Conservation (phyloP, 2,113 vertebrate genomes). For the Psophia crepitans region DNA sequence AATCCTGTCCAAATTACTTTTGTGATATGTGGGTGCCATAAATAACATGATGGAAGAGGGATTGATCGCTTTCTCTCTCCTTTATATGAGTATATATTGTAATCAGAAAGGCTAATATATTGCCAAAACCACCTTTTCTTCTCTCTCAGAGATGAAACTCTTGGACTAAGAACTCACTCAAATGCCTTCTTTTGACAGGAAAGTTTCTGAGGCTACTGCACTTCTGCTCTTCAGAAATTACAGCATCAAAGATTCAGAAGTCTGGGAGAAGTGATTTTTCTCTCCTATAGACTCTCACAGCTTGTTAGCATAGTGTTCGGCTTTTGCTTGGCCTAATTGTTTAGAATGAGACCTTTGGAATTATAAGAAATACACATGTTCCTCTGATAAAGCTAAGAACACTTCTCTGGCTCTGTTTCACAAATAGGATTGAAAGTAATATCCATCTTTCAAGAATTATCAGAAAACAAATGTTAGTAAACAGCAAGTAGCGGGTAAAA, state of each 20-base stretch:
- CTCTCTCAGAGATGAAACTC: not conserved
- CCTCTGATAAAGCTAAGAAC: conserved; percentile 4
- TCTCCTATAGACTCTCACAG: not conserved
- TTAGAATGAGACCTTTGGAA: conserved; percentile 31
- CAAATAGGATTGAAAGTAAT: conserved; percentile 14
- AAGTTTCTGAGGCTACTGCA: not conserved
- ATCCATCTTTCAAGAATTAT: conserved; percentile 46
- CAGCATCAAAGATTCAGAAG: not conserved
- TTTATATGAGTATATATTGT: not conserved
- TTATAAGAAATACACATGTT: conserved; percentile 12
- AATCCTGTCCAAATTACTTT: conserved; percentile 9
- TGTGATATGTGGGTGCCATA: not conserved
- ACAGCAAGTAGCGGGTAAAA: not conserved
- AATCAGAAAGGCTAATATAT: not conserved
- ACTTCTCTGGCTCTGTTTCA: conserved; percentile 18
- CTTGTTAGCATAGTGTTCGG: not conserved
- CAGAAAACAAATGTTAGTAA: conserved; percentile 48
- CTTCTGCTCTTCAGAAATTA: not conserved
- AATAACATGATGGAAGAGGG: not conserved
- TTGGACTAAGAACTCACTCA: not conserved
- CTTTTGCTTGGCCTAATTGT: conserved; percentile 33
- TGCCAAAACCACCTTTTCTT: not conserved
- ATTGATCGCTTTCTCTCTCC: not conserved
- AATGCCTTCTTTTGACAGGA: not conserved
- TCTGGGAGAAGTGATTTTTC: not conserved